Evolutionary conservation across 2,797 vertebrate genomes (phyloP).

Genomic region (Mycteria americana): DNA sequence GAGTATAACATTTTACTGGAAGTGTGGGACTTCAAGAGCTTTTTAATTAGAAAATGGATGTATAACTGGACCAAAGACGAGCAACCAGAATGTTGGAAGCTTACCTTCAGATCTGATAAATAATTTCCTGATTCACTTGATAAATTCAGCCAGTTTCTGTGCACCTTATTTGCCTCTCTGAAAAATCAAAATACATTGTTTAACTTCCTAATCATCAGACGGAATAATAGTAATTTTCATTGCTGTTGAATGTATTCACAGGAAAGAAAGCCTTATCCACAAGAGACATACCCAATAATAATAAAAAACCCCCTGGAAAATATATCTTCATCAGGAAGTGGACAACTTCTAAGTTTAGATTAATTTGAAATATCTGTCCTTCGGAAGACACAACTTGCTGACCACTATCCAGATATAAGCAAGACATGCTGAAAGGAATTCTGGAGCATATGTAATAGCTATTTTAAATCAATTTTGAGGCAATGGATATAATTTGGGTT

Average conservation of each 20-base stretch:
- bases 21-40: not conserved
- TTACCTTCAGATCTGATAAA: not conserved
- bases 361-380: not conserved
- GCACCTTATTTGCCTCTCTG: not conserved
- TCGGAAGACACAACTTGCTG: not conserved
- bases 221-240: not conserved
- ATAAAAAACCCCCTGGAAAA: not conserved
- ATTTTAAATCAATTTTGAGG: slow-evolving; percentile 12
- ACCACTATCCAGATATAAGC: not conserved
- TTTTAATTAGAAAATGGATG: not conserved
- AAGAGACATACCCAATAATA: not conserved
- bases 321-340: not conserved
- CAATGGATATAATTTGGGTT: not conserved
- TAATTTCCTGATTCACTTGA: not conserved
- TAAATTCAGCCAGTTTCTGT: not conserved
- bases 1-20: not conserved
- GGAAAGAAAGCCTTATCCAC: not conserved
- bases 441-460: not conserved
- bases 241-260: not conserved
- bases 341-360: not conserved
- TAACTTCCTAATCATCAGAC: not conserved
- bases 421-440: not conserved
- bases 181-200: not conserved
- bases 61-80: not conserved
- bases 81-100: not conserved